Conservation (phyloP, 2,888 invertebrate genomes). For the Hirudinaria manillensis region DNA sequence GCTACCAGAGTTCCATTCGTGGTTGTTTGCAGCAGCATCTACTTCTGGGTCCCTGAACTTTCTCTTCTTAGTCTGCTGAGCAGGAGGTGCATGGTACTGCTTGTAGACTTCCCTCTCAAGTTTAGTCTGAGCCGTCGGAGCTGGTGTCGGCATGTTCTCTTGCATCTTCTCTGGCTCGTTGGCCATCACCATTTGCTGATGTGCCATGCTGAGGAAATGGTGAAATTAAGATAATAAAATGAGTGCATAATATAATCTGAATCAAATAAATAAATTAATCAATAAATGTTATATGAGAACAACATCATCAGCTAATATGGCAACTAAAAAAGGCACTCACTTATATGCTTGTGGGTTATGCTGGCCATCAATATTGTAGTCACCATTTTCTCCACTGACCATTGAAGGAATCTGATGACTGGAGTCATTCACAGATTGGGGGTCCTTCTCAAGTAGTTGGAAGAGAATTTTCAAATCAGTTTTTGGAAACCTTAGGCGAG, state of each 20-base stretch:
- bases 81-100: conserved; percentile 2
- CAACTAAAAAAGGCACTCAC: too few relatives aligned
- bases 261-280: too few relatives aligned
- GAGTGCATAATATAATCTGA: too few relatives aligned
- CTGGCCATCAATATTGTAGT: neutral
- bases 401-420: neutral
- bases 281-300: too few relatives aligned
- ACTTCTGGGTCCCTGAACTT: conserved; percentile 15
- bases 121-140: conserved; percentile 9
- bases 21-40: neutral
- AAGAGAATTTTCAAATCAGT: conserved; percentile 26
- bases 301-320: too few relatives aligned
- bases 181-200: neutral
- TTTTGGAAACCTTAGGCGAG: conserved; percentile 25
- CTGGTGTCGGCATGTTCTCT: conserved; percentile 1
- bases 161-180: conserved; percentile 3
- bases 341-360: too few relatives aligned
- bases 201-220: neutral
- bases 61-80: conserved; percentile 11
- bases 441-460: neutral
- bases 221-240: too few relatives aligned
- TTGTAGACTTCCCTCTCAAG: conserved; percentile 30
- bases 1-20: conserved; percentile 19
- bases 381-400: conserved; percentile 1
- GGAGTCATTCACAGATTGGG: neutral